Evolutionary conservation across 2,113 vertebrate species (phyloP).

Genomic region (Gallinago jamesoni): DNA sequence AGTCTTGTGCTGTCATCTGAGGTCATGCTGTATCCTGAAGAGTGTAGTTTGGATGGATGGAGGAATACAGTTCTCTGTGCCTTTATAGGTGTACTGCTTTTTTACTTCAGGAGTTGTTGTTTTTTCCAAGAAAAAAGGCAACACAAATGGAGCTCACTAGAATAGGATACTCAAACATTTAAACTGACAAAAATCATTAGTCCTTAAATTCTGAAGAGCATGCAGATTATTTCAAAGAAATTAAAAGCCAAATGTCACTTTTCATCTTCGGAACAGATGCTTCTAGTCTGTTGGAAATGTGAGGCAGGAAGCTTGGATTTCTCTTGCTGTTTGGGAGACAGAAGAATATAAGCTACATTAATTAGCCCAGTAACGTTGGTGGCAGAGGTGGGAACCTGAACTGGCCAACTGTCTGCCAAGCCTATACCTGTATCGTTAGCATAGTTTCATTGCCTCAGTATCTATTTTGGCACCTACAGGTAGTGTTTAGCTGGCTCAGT

Average conservation of each 20-base stretch:
- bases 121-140: background rate
- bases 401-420: background rate
- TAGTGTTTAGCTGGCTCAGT: background rate
- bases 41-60: background rate
- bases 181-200: background rate
- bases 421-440: accelerated
- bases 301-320: background rate
- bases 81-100: background rate
- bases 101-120: background rate
- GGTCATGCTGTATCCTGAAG: background rate
- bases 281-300: background rate
- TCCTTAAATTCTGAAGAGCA: background rate
- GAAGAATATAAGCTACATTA: background rate
- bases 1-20: background rate
- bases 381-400: background rate
- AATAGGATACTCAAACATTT: background rate
- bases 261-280: background rate
- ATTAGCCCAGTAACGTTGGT: background rate
- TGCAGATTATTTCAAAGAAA: background rate
- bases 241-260: conserved; percentile 1
- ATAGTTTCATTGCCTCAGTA: background rate
- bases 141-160: background rate
- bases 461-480: background rate
- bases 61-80: background rate
- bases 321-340: background rate